Percentiles rank a stretch among this genome's conserved stretches.
Conservation (phyloP, 2,797 vertebrate species). For the Squalus acanthias region DNA sequence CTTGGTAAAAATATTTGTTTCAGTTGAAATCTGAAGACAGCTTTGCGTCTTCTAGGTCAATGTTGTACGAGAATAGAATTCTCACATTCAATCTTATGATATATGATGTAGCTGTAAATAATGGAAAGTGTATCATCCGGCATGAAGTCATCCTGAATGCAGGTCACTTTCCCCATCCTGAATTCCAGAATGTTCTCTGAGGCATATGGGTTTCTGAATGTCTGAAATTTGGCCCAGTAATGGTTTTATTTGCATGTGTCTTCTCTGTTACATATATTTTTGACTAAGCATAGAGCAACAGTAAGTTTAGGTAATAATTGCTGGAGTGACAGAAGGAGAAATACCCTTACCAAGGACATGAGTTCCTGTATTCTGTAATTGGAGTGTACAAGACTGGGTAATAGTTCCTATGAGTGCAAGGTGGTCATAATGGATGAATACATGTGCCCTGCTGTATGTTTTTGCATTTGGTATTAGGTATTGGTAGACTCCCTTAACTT, state of each 20-base stretch:
- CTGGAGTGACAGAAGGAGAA: background rate
- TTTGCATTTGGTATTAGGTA: background rate
- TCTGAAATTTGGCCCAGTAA: background rate
- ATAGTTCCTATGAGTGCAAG: background rate
- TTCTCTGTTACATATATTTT: background rate
- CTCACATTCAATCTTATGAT: slow-evolving; percentile 1
- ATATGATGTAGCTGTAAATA: background rate
- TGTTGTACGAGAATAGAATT: slow-evolving; percentile 6
- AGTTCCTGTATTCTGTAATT: background rate
- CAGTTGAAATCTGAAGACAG: slow-evolving; percentile 10
- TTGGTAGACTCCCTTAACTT: background rate
- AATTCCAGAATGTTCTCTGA: background rate
- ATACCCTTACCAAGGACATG: background rate
- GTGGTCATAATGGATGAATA: background rate
- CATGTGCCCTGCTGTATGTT: no score
- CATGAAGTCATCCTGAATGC: slow-evolving; percentile 14
- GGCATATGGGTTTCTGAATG: background rate
- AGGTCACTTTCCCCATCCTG: slow-evolving; percentile 6
- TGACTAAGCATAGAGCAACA: background rate
- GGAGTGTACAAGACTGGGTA: background rate
- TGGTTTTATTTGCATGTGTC: background rate
- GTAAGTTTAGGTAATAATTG: background rate
- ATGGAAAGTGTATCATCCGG: background rate
- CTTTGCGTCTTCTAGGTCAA: background rate
- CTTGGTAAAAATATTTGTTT: background rate